Base-by-base conservation (phyloP, 2,888 invertebrate species). In the Camptogramma bilineatum region DNA sequence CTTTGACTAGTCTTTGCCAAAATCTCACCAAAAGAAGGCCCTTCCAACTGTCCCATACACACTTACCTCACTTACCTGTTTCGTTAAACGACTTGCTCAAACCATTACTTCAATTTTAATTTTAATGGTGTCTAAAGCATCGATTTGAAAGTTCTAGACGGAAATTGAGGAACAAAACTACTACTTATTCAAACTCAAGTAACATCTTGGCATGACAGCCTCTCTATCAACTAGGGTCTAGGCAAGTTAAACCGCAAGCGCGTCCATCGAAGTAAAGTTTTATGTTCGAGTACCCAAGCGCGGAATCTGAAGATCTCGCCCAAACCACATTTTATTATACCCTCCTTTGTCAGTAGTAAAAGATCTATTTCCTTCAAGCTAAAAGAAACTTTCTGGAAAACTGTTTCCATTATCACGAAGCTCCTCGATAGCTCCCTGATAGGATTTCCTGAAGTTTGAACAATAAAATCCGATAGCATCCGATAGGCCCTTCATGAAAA, bases 381-480 rank as follows among this genome's bases (percentile, higher is more conserved):
- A 39, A 52, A 52, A 18, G 18, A 47, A 47, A 34, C 18, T 34
- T 46, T 46, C 19, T n/a, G 18, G 46, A 21, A 34, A 52, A 46
- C 52, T 39, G 21, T 47, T 59, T 46, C 46, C 47, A 47, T 52
- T 56, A 56, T 39, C 56, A 48, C 16, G 0, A 48, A 28, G 28
- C 7, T n/a, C 17, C 8, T 19, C 39, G 53, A n/a, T n/a, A n/a
- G n/a, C n/a, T n/a, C 18, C 7, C 57, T 44, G 52, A 53, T 50
- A 53, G 52, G 52, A 39, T 61, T 54, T 61, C 46, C 53, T 34
- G 24, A 51, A 62, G 44, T 65, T 65, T 44, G 34, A 61, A 58
- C 57, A 58, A 58, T 65, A 53, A 57, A 61, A 61, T 28, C 46
- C 57, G 44, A 60, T 52, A n/a, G 42, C 52, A 44, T 52, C 47